phyloP scores from a whole-genome alignment of 92 coral and sea anemone genomes.

The Isaurus tuberculatus region DNA sequence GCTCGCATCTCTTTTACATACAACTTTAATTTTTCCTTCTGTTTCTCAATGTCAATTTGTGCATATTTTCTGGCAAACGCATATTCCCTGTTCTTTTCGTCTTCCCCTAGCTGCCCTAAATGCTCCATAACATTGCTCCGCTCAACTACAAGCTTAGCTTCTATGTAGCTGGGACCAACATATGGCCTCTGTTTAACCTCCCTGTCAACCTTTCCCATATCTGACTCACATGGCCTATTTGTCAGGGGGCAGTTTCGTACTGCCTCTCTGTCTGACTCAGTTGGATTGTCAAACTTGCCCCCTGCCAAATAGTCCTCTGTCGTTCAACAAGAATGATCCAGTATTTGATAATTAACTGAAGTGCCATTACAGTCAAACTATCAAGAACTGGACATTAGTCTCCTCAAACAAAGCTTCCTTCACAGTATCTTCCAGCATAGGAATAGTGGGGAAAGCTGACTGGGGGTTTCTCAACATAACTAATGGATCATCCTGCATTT shows the following conservation, averaged over 20 bases:
- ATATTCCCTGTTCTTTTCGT: conserved; percentile 10
- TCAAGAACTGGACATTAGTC: conserved; percentile 12
- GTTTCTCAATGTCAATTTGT: background rate
- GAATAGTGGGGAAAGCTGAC: conserved; percentile 7
- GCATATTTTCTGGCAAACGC: conserved; percentile 34
- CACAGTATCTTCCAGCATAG: conserved; percentile 20
- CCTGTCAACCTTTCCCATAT: conserved; percentile 16
- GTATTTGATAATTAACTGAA: conserved; percentile 30
- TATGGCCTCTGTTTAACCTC: background rate
- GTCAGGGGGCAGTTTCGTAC: conserved; percentile 31
- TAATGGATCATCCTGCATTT: conserved; percentile 22
- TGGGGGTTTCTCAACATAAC: conserved; percentile 5
- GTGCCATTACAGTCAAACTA: conserved; percentile 7
- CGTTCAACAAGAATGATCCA: conserved; percentile 23
- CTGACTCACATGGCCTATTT: conserved; percentile 26
- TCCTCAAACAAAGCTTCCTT: background rate
- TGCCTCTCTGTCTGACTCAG: conserved; percentile 4
- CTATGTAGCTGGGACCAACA: background rate
- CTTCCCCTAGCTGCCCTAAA: conserved; percentile 11
- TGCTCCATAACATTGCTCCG: conserved; percentile 18
- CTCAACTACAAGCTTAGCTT: conserved; percentile 2
- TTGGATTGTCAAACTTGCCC: conserved; percentile 17
- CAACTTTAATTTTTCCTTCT: conserved; percentile 16
- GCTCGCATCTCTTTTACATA: conserved; percentile 11
- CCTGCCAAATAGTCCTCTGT: conserved; percentile 21